Evolutionary conservation across 2,113 vertebrate genomes (phyloP).

Genomic region (Cynocephalus volans): DNA sequence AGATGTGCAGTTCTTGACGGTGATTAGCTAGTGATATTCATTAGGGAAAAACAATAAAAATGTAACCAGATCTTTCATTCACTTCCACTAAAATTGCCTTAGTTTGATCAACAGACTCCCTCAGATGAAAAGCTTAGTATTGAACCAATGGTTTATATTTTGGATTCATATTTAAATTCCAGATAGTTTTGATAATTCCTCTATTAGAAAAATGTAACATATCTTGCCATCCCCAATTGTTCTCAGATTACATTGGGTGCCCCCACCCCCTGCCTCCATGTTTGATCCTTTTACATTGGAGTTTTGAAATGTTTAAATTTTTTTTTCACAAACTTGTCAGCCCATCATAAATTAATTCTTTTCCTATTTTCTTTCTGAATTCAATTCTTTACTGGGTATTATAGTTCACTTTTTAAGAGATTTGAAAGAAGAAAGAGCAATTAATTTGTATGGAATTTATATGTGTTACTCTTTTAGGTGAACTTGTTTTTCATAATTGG

Average conservation of each 20-base stretch:
- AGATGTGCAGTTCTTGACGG: background rate
- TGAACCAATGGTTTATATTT: background rate
- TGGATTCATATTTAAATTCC: constrained; percentile 33
- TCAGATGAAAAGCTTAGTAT: constrained; percentile 19
- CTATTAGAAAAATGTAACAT: background rate
- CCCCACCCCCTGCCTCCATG: background rate
- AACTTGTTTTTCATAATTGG: constrained; percentile 35
- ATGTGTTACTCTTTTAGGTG: background rate
- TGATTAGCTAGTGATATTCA: background rate
- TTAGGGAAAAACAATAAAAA: constrained; percentile 5
- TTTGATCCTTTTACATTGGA: constrained; percentile 25
- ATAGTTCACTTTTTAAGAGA: constrained; percentile 45
- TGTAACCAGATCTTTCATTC: constrained; percentile 2
- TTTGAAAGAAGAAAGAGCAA: background rate
- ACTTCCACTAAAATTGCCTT: background rate
- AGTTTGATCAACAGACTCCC: constrained; percentile 15
- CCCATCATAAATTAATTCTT: background rate
- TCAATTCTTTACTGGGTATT: constrained; percentile 42
- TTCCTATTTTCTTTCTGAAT: background rate
- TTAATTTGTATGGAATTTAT: constrained; percentile 44
- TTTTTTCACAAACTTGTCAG: constrained; percentile 23
- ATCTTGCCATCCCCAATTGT: background rate
- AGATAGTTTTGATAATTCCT: constrained; percentile 54
- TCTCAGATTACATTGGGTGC: background rate
- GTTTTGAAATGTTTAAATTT: background rate